These are phyloP conservation scores for Odocoileus virginianus DNA, from an alignment of 2,113 vertebrate species.

Conservation along the genomic window DNA sequence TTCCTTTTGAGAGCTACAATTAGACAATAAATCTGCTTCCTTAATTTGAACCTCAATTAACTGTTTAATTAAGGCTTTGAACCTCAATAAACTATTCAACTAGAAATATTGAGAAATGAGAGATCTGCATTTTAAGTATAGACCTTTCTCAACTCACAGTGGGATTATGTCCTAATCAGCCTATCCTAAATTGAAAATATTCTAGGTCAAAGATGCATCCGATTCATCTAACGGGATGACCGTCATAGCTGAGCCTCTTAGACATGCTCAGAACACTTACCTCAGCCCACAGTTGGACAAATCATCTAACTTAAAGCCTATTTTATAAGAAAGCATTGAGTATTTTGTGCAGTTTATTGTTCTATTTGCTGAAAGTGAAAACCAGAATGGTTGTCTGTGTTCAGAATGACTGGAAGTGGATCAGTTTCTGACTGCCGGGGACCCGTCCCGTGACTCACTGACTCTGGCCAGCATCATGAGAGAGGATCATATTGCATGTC, in stretches of 20 bases:
- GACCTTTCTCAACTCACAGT: not conserved
- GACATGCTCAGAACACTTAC: not conserved
- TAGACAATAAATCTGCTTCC: not conserved
- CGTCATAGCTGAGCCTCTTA: not conserved
- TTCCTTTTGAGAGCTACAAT: not conserved
- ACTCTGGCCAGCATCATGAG: not conserved
- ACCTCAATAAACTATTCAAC: not conserved
- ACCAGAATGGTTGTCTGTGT: not conserved
- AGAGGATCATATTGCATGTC: not conserved
- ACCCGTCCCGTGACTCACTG: not conserved
- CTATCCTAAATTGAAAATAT: not conserved
- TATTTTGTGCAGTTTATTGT: not conserved
- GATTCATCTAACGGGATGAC: not conserved
- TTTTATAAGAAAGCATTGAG: not conserved
- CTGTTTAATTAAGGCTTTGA: not conserved
- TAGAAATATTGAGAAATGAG: not conserved
- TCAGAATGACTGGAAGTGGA: not conserved
- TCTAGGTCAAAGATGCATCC: not conserved
- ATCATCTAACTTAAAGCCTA: not conserved
- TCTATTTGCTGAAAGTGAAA: not conserved
- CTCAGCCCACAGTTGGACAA: not conserved
- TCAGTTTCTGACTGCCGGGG: rapidly evolving
- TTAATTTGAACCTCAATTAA: not conserved
- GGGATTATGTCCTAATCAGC: not conserved
- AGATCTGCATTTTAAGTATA: not conserved